Evolutionary conservation across 2,888 invertebrate genomes (phyloP).

Genomic region (Cerastis leucographa): DNA sequence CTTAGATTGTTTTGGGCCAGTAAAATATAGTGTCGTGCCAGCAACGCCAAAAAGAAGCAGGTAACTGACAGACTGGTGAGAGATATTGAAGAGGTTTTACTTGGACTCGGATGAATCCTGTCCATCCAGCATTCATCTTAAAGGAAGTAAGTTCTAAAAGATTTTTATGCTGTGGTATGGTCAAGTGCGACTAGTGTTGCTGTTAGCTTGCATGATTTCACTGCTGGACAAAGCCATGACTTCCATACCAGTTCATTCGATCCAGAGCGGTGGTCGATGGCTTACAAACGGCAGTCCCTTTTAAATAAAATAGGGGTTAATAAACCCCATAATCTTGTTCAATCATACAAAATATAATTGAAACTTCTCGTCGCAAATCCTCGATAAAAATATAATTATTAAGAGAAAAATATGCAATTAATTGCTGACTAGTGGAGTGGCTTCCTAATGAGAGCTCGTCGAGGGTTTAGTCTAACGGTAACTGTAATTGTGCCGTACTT

Average conservation of each 20-base stretch:
- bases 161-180: neutral
- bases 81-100: too few species aligned
- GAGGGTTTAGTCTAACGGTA: slow-evolving; percentile 64
- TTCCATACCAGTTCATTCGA: too few species aligned
- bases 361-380: neutral
- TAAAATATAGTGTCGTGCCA: too few species aligned
- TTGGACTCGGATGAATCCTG: too few species aligned
- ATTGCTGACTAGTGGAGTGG: slow-evolving; percentile 30
- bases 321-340: neutral
- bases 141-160: too few species aligned
- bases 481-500: slow-evolving; percentile 63
- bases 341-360: neutral
- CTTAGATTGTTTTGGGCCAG: too few species aligned
- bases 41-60: too few species aligned
- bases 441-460: slow-evolving; percentile 51
- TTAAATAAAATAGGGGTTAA: neutral
- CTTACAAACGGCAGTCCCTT: too few species aligned
- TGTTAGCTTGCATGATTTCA: neutral
- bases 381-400: slow-evolving; percentile 27
- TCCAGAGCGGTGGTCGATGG: too few species aligned
- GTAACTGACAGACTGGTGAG: too few species aligned
- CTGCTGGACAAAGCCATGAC: neutral
- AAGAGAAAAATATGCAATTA: slow-evolving; percentile 50
- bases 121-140: too few species aligned
- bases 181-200: neutral